A percentile compares a stretch with the other conserved stretches of the same genome.
These are phyloP conservation scores for Leistus spinibarbis DNA, from an alignment of 2,888 invertebrate species.

Conservation along the genomic window DNA sequence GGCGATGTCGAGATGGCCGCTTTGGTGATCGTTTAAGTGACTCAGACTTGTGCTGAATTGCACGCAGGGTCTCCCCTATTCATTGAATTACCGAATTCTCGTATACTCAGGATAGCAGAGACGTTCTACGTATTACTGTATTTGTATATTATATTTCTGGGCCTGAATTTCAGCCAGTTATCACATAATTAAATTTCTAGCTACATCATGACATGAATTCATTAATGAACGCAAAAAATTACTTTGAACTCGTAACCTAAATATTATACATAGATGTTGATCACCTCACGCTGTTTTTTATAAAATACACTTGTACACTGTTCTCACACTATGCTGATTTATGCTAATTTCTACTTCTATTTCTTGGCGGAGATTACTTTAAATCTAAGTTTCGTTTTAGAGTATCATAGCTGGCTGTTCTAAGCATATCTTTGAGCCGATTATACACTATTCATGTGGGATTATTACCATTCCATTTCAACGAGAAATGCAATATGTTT, in stretches of 20 bases:
- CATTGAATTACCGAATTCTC: constrained; percentile 37
- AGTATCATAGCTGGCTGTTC: too few species aligned
- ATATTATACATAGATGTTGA: not conserved
- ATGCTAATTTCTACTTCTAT: not conserved
- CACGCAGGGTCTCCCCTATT: constrained; percentile 13
- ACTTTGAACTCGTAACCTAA: constrained; percentile 13
- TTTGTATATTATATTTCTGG: not conserved
- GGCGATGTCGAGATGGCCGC: constrained; percentile 16
- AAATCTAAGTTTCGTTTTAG: too few species aligned
- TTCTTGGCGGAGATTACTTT: too few species aligned
- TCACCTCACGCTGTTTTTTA: too few species aligned
- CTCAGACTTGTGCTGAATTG: not conserved
- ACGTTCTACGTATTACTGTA: constrained; percentile 3
- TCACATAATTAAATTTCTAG: constrained; percentile 31
- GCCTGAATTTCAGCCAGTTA: not conserved
- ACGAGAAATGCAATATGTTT: not conserved
- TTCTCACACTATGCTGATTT: not conserved
- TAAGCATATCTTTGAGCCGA: not conserved
- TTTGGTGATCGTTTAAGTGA: constrained; percentile 32
- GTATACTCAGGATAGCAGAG: constrained; percentile 25
- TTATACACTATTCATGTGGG: not conserved
- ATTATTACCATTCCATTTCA: not conserved
- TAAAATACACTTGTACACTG: not conserved
- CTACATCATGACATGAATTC: constrained; percentile 35
- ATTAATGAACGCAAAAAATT: constrained; percentile 33